Conservation (phyloP, 2,888 invertebrate species). For the Ichneumon xanthorius region DNA sequence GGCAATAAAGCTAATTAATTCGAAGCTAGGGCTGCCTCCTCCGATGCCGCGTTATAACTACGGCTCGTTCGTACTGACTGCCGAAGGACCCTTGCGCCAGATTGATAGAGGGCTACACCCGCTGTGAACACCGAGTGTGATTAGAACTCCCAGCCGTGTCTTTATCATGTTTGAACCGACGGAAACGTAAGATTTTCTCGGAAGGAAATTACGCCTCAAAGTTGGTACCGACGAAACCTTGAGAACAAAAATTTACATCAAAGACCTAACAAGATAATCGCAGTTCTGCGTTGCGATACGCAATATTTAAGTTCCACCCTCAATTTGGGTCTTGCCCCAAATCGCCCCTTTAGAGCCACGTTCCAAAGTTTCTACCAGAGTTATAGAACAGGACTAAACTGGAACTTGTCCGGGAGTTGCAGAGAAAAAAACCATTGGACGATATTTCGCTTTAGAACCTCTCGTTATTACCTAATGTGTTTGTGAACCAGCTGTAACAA, state of each 20-base stretch:
- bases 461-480: no score
- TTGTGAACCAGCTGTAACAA: no score
- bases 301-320: not conserved
- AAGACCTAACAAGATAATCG: not conserved
- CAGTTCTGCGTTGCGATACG: not conserved
- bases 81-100: conserved; percentile 20
- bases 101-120: conserved; percentile 18
- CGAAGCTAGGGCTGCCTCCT: conserved; percentile 48
- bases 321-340: no score
- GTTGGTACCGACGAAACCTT: not conserved
- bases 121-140: conserved; percentile 7
- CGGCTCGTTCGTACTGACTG: conserved; percentile 19
- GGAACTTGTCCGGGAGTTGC: no score
- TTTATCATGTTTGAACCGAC: not conserved
- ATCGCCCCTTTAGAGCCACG: no score
- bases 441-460: no score
- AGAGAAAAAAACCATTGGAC: no score
- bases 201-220: not conserved
- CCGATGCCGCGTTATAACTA: conserved; percentile 12
- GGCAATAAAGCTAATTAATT: conserved; percentile 73
- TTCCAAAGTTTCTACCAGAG: not conserved
- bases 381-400: not conserved
- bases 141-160: not conserved
- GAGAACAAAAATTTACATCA: not conserved
- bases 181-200: not conserved